Base-by-base conservation (phyloP, 2,113 vertebrate genomes). In the Centropus bengalensis region DNA sequence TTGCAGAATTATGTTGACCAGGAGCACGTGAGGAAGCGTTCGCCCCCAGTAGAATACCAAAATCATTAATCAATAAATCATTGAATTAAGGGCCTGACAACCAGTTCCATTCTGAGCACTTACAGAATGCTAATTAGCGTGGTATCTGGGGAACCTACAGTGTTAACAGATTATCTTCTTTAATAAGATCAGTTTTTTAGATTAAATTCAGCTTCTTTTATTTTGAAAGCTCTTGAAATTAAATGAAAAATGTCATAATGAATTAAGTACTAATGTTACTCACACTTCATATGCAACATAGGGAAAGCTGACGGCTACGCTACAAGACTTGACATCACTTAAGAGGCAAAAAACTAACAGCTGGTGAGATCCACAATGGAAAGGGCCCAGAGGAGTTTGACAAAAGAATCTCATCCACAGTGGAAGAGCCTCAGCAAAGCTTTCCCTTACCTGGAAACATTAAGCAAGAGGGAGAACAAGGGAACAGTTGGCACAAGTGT, bases 1-100 rank as follows among this genome's bases (percentile, higher is more conserved):
- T 81, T 86, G 26, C 52, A 74, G 64, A 86, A 90, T 74, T 86
- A 70, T 12, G 42, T 70, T 88, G 86, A 75, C 95, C 80, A 88
- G 91, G 26, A 74, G 82, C 60, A 83, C 56, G 83, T 58, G 33
- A 94, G 85, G 62, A 96, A 92, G 76, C 15, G 19, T 59, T 64
- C 82, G 77, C 47, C 33, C 56, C 81, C 80, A 78, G 55, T 51
- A 70, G 90, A 93, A 95, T 67, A 88, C 64, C 95, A 74, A 96
- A 90, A 68, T 30, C 56, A 86, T 93, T 83, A 86, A 93, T 90
- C 89, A 90, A 89, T 93, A 96, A 90, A 94, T 94, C 87, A 94
- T 83, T 93, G 94, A 69, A 95, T 95, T 94, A 93, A 63, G 64
- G 30, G 73, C 33, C 82, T 90, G 82, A 78, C 0, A 0, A 91